Conservation (phyloP, 2,888 invertebrate species). For the Pedicia rivosa region DNA sequence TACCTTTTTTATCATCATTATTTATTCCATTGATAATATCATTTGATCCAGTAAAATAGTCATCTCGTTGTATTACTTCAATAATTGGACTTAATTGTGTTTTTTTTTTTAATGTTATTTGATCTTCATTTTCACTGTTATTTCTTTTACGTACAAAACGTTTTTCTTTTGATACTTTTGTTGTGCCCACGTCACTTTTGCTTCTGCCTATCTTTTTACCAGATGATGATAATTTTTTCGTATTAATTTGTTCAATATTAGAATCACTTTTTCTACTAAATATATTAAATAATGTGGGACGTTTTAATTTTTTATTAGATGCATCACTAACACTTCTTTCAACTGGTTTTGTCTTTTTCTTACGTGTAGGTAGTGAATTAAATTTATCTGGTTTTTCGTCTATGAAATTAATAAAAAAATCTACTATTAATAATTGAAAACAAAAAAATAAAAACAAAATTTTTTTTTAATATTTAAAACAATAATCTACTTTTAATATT, state of each 20-base stretch:
- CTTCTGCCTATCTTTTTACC: conserved; percentile 38
- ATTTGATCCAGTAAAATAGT: conserved; percentile 35
- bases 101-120: conserved; percentile 38
- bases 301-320: conserved; percentile 33
- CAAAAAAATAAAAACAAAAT: no score
- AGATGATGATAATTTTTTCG: conserved; percentile 20
- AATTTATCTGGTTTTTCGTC: conserved; percentile 34
- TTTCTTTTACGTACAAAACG: conserved; percentile 36
- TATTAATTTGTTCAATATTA: conserved; percentile 27
- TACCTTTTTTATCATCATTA: conserved; percentile 33
- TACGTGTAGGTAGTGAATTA: conserved; percentile 48
- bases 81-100: conserved; percentile 65
- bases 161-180: conserved; percentile 22
- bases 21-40: conserved; percentile 7
- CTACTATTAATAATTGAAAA: no score
- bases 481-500: conserved; percentile 1
- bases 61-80: conserved; percentile 50
- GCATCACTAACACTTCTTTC: conserved; percentile 43
- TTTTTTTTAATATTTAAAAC: conserved; percentile 32
- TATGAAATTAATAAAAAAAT: no score
- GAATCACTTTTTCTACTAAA: conserved; percentile 43
- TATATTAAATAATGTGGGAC: conserved; percentile 48
- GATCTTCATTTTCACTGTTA: conserved; percentile 27
- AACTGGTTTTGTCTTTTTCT: conserved; percentile 35
- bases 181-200: conserved; percentile 45